phyloP scores from a whole-genome alignment of 2,888 invertebrate genomes.

The Apoda limacodes region DNA sequence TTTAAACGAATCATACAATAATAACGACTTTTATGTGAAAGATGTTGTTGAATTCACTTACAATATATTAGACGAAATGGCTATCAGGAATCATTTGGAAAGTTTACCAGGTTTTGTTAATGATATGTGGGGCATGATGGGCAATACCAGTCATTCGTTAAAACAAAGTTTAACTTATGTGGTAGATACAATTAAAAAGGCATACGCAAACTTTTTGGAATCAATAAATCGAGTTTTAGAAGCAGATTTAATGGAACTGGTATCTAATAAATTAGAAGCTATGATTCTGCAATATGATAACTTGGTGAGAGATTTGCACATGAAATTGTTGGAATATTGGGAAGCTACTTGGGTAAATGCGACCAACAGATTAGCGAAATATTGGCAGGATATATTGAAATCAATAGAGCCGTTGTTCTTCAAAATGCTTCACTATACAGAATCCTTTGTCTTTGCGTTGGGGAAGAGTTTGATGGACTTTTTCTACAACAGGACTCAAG shows the following conservation, averaged over 20 bases:
- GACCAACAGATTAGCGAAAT: slow-evolving; percentile 71
- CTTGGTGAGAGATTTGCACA: slow-evolving; percentile 82
- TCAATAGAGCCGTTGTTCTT: slow-evolving; percentile 84
- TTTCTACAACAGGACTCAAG: slow-evolving; percentile 82
- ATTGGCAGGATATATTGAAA: slow-evolving; percentile 80
- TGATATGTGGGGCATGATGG: slow-evolving; percentile 88
- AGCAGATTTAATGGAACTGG: slow-evolving; percentile 80
- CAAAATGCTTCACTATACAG: slow-evolving; percentile 80
- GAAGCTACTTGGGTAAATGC: slow-evolving; percentile 81
- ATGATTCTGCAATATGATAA: slow-evolving; percentile 82
- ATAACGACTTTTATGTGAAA: slow-evolving; percentile 87
- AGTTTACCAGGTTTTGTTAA: slow-evolving; percentile 83
- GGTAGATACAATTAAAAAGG: slow-evolving; percentile 77
- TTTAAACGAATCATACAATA: slow-evolving; percentile 81
- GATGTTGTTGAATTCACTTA: slow-evolving; percentile 78
- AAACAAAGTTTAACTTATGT: slow-evolving; percentile 81
- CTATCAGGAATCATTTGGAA: slow-evolving; percentile 81
- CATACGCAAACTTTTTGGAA: slow-evolving; percentile 77
- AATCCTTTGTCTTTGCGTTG: slow-evolving; percentile 78
- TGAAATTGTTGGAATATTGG: slow-evolving; percentile 72
- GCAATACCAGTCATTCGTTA: slow-evolving; percentile 83
- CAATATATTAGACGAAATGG: slow-evolving; percentile 81
- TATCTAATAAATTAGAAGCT: slow-evolving; percentile 75
- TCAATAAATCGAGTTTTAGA: slow-evolving; percentile 77
- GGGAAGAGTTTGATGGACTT: slow-evolving; percentile 83